Conservation (phyloP, 2,113 vertebrate species). For the Carassius gibelio region DNA sequence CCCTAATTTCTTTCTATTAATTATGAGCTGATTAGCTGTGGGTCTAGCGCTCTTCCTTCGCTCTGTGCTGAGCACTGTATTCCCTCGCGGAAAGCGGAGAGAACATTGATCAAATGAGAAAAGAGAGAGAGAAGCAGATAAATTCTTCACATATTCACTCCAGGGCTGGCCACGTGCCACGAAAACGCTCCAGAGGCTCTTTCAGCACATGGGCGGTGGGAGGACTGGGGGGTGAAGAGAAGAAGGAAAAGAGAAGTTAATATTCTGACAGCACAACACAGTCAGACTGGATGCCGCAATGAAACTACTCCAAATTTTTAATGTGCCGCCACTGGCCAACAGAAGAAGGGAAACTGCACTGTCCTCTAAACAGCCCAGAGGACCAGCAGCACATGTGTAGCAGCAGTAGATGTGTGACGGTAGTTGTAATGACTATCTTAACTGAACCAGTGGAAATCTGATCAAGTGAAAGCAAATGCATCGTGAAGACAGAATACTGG, state of each 20-base stretch:
- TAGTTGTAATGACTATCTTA: neutral
- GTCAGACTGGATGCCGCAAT: conserved; percentile 29
- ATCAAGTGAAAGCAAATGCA: conserved; percentile 13
- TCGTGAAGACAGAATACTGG: neutral
- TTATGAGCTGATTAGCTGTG: conserved; percentile 34
- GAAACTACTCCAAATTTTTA: conserved; percentile 37
- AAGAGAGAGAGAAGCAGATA: neutral
- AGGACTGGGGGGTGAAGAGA: neutral
- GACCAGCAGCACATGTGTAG: neutral
- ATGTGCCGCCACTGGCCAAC: conserved; percentile 24
- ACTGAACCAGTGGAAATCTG: neutral
- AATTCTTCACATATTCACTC: conserved; percentile 50
- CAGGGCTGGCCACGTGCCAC: conserved; percentile 42
- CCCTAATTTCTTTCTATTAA: conserved; percentile 36
- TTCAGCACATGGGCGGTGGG: conserved; percentile 38
- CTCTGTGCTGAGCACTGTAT: neutral
- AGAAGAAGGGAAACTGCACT: conserved; percentile 8
- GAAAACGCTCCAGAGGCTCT: conserved; percentile 29
- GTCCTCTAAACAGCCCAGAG: conserved; percentile 4
- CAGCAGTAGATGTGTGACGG: neutral
- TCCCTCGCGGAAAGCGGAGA: conserved; percentile 14
- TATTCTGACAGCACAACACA: conserved; percentile 58
- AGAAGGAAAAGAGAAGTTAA: conserved; percentile 43
- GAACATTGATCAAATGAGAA: conserved; percentile 25
- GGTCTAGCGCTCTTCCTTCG: conserved; percentile 27